Base-by-base conservation (phyloP, 2,113 vertebrate genomes). In the Centropus bengalensis region DNA sequence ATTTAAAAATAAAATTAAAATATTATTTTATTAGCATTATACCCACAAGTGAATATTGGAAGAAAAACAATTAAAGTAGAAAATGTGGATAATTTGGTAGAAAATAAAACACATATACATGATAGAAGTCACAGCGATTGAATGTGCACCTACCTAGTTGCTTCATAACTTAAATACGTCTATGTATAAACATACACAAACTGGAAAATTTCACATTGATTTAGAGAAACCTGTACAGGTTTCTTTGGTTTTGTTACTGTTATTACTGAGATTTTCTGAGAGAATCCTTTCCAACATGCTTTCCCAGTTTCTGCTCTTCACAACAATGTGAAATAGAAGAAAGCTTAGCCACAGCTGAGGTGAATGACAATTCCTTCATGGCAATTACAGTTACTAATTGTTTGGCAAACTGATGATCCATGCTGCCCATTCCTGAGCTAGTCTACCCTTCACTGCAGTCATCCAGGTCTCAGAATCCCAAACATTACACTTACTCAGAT, bases 1-100 rank as follows among this genome's bases (percentile, higher is more conserved):
- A 63, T 88, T 93, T 86, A 93, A 88, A 59, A 52, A 40, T 36
- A 91, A 91, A 93, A 76, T 58, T 10, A 86, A 94, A 95, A 75
- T 58, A 82, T 67, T 79, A 58, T 89, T 87, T 94, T 91, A 54
- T 82, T 85, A 87, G 28, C 17, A 66, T 30, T 69, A 76, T 26
- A 82, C 45, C 30, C 58, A 80, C 58, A 87, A 69, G 54, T 8
- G 27, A 93, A 66, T 24, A 80, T 7, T 4, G 13, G 45, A 89
- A 93, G 68, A 30, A 79, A 91, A 89, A 19, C 26, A 91, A 82
- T 42, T 85, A n/a, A 89, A 89, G 19, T 38, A 66, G 42, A 44
- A 92, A 70, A 55, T 47, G 33, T 14, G 26, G 22, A 33, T 69
- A 49, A 47, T 70, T 82, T 8, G 3, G 32, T 47, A 58, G 86